Conservation (phyloP, 2,797 vertebrate genomes). For the Triplophysa bombifrons region DNA sequence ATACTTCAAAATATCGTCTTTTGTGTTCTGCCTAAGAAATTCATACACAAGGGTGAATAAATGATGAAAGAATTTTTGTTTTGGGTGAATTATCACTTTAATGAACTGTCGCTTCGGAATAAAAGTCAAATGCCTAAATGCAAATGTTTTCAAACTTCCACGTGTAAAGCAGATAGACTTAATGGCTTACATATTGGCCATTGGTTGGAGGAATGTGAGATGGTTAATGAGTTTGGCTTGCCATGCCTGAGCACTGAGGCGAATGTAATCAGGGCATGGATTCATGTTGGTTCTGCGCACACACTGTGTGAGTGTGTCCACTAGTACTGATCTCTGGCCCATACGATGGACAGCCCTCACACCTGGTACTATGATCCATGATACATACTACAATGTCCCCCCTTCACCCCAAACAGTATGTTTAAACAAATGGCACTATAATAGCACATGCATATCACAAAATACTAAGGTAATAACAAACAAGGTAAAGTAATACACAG, state of each 20-base stretch:
- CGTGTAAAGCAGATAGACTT: neutral
- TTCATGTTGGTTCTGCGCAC: neutral
- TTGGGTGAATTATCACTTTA: too few species aligned
- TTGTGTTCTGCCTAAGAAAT: too few species aligned
- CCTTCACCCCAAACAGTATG: too few species aligned
- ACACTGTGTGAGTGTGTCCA: neutral
- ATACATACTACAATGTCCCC: too few species aligned
- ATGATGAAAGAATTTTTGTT: too few species aligned
- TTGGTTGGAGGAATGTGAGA: neutral
- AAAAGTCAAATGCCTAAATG: neutral
- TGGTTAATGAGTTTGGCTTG: slow-evolving; percentile 7
- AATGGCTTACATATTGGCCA: slow-evolving; percentile 4
- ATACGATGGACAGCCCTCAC: neutral
- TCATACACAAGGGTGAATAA: too few species aligned
- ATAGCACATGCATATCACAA: neutral
- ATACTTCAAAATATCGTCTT: too few species aligned
- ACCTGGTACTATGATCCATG: too few species aligned
- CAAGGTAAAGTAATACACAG: neutral
- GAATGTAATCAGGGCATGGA: neutral
- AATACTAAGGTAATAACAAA: neutral
- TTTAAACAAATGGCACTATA: neutral
- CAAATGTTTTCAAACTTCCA: neutral
- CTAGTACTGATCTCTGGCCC: neutral
- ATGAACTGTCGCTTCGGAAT: neutral
- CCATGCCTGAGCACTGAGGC: slow-evolving; percentile 1